A percentile compares a stretch with the other conserved stretches of the same genome.
phyloP scores from a whole-genome alignment of 2,888 invertebrate species.

The Drosophila barbarae region DNA sequence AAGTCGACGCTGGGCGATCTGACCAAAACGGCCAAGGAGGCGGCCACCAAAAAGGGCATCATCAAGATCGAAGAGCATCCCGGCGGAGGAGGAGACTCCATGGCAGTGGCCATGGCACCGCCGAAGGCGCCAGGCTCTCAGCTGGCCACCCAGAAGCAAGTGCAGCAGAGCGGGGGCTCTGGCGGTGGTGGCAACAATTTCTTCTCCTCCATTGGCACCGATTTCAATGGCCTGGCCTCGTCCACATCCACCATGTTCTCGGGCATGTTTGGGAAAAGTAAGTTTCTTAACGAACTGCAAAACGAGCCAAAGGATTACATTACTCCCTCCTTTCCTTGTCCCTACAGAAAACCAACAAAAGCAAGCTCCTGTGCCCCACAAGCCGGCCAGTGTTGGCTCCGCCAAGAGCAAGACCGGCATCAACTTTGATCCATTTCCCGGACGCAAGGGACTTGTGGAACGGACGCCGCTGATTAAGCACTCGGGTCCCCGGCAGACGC shows the following conservation, averaged over 20 bases:
- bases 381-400: slow-evolving; percentile 37
- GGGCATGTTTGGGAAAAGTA: slow-evolving; percentile 91
- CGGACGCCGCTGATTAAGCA: slow-evolving; percentile 94
- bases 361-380: slow-evolving; percentile 57
- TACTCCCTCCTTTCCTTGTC: too few relatives aligned
- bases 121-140: slow-evolving; percentile 65
- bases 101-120: slow-evolving; percentile 14
- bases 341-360: slow-evolving; percentile 72
- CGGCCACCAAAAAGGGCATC: slow-evolving; percentile 88
- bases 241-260: slow-evolving; percentile 97
- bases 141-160: slow-evolving; percentile 77
- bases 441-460: slow-evolving; percentile 91
- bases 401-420: slow-evolving; percentile 79
- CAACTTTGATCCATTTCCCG: slow-evolving; percentile 88
- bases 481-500: slow-evolving; percentile 84
- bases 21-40: slow-evolving; percentile 95
- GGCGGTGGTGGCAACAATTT: slow-evolving; percentile 84
- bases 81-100: slow-evolving; percentile 10
- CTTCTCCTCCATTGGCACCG: slow-evolving; percentile 94
- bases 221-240: slow-evolving; percentile 94
- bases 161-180: slow-evolving; percentile 81
- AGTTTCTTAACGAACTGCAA: slow-evolving; percentile 51
- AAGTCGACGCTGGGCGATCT: slow-evolving; percentile 93
- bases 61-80: slow-evolving; percentile 83
- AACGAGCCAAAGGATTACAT: neutral